Base-by-base conservation (phyloP, 2,797 vertebrate genomes). In the Microhierax caerulescens region DNA sequence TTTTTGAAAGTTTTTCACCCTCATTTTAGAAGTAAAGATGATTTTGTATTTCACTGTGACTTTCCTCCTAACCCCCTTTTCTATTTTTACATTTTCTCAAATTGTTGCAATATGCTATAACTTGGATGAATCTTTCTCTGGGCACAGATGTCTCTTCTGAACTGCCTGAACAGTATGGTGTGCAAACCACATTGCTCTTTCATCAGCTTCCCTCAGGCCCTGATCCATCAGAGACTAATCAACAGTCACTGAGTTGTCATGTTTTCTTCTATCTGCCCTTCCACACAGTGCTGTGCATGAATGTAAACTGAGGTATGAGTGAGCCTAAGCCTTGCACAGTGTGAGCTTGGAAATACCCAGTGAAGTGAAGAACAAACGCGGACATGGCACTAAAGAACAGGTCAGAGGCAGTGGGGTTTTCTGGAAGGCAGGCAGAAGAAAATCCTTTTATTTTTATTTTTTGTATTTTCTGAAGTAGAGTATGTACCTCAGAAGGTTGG, bases 301-400 rank as follows among this genome's bases (percentile, higher is more conserved):
- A 32, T 2, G 8, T 22, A n/a, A 37, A 34, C 8, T 0, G 2
- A 48, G 43, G 34, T 24, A 15, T 4, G 24, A 69, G 41, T 3
- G 27, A 90, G 37, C 11, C 57, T 72, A 45, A 77, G 57, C n/a
- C 63, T 69, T 22, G 25, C 28, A 24, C 11, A 10, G 7, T 0
- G 0, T 28, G 37, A 60, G 8, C 32, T 60, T 75, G 65, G 53
- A 60, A 84, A 76, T 47, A 43, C 2, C 30, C 48, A 28, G 41
- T 30, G 77, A 57, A 47, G 27, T 8, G 61, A 48, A n/a, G 43
- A 77, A 10, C 20, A 64, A 16, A 20, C 15, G n/a, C 10, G 30
- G 67, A 11, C 11, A 1, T 1, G 8, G 24, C 0, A 1, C 43
- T 48, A 3, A 84, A 54, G 37, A 59, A 56, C 1, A 4, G 21